Conservation (phyloP, 2,113 vertebrate species). For the Nanorana parkeri region DNA sequence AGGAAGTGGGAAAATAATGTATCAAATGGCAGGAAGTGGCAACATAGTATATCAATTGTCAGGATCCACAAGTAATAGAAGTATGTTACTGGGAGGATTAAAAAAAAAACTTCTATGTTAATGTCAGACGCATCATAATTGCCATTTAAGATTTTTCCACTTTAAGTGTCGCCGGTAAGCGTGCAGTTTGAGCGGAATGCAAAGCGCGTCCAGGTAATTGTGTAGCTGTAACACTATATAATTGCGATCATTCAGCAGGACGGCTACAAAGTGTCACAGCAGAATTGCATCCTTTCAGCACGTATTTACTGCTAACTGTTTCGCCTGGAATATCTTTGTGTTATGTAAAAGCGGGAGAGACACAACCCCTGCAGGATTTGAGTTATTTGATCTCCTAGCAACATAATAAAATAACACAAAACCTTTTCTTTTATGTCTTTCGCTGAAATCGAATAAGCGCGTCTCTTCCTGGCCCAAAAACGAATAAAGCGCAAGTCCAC, state of each 20-base stretch:
- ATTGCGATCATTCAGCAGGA: background rate
- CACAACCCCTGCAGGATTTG: background rate
- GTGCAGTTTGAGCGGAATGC: background rate
- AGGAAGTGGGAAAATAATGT: too few relatives aligned
- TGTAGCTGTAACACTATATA: background rate
- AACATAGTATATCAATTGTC: too few relatives aligned
- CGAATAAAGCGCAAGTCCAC: background rate
- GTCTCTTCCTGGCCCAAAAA: background rate
- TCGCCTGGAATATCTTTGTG: background rate
- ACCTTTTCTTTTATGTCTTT: background rate
- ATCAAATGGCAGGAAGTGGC: too few relatives aligned
- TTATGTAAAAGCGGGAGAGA: background rate
- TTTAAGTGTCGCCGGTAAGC: background rate
- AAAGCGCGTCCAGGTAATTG: background rate
- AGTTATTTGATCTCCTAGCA: background rate
- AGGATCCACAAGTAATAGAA: too few relatives aligned
- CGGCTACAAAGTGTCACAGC: background rate
- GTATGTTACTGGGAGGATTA: too few relatives aligned
- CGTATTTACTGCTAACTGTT: background rate
- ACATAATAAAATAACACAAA: slow-evolving; percentile 10
- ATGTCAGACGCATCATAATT: too few relatives aligned
- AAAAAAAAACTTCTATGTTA: too few relatives aligned
- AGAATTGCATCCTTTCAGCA: slow-evolving; percentile 2
- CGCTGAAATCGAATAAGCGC: too few relatives aligned
- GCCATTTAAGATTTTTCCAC: too few relatives aligned